phyloP scores from a whole-genome alignment of 2,797 vertebrate genomes.

The Zenarchopterus dispar region DNA sequence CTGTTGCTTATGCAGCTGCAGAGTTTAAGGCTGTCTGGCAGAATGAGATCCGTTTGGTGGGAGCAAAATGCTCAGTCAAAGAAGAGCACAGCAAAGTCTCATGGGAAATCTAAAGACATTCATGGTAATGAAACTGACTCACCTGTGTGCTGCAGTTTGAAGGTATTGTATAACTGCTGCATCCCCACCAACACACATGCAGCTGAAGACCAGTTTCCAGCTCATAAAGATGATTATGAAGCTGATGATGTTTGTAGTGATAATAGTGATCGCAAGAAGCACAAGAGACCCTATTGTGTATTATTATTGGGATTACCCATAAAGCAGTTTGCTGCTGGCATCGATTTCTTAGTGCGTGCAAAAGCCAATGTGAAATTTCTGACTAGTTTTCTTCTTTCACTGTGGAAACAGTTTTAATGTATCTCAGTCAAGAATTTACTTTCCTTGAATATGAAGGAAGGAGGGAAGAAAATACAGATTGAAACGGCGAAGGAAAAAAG shows the following conservation, averaged over 20 bases:
- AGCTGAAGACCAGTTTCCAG: conserved; percentile 3
- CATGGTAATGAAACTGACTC: conserved; percentile 41
- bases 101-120: conserved; percentile 55
- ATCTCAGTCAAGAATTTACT: too few species aligned
- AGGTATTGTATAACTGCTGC: conserved; percentile 29
- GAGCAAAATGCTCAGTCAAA: conserved; percentile 43
- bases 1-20: conserved; percentile 36
- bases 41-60: conserved; percentile 46
- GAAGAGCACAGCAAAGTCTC: conserved; percentile 36
- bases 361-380: background rate
- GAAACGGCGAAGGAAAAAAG: background rate
- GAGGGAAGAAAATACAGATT: background rate
- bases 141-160: conserved; percentile 24
- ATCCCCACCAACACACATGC: conserved; percentile 38
- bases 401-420: background rate
- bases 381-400: background rate
- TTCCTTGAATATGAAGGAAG: too few species aligned
- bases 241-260: conserved; percentile 4
- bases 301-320: background rate
- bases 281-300: background rate
- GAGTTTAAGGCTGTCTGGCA: conserved; percentile 39
- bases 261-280: background rate
- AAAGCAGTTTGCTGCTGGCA: background rate
- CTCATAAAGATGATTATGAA: conserved; percentile 9
- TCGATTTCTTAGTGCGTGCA: conserved; percentile 5